These are phyloP conservation scores for Trissoscelio sp. DNA, from an alignment of 2,888 invertebrate species.

Conservation along the genomic window DNA sequence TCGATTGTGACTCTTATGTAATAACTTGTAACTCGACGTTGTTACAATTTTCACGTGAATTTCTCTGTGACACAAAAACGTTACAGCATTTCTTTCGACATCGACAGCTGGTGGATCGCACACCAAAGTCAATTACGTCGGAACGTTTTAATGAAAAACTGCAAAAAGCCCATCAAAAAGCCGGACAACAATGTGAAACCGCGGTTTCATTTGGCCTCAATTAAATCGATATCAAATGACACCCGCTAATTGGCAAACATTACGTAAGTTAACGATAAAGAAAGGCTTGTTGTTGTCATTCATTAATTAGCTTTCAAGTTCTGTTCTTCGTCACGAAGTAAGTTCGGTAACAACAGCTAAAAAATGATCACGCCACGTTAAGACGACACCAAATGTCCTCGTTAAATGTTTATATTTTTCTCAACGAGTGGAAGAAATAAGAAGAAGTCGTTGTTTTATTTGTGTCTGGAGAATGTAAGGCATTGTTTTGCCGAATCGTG, in stretches of 20 bases:
- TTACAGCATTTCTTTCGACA: not conserved
- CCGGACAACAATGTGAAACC: not conserved
- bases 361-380: not conserved
- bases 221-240: constrained; percentile 9
- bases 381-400: not conserved
- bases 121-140: constrained; percentile 15
- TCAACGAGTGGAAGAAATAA: not conserved
- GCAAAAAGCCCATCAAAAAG: constrained; percentile 14
- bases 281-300: not conserved
- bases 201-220: constrained; percentile 3
- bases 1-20: constrained; percentile 1
- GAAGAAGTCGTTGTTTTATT: constrained; percentile 14
- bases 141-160: constrained; percentile 33
- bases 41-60: not conserved
- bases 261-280: not conserved
- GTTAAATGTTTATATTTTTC: constrained; percentile 4
- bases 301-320: no score
- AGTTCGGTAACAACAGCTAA: not conserved
- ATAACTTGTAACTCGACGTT: not conserved
- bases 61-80: not conserved
- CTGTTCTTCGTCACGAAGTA: not conserved
- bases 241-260: not conserved
- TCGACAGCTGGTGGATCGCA: not conserved
- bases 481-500: constrained; percentile 39
- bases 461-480: constrained; percentile 12